These are phyloP conservation scores for Tragelaphus eurycerus DNA, from an alignment of 2,797 vertebrate species.

Conservation along the genomic window DNA sequence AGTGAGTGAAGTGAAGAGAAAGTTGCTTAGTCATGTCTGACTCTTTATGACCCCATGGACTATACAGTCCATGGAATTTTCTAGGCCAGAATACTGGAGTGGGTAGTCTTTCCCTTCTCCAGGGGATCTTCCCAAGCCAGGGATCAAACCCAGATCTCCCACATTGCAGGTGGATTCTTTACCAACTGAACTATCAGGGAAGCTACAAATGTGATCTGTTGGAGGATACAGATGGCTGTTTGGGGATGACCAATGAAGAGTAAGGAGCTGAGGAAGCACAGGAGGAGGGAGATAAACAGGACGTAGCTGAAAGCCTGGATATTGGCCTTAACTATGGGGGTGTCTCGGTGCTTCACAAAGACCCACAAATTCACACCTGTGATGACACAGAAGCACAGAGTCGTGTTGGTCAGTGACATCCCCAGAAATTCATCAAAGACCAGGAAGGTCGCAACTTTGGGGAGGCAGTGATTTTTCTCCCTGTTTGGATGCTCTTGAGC, in stretches of 20 bases:
- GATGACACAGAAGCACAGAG: neutral
- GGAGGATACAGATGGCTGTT: neutral
- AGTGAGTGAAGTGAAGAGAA: neutral
- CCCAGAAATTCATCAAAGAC: neutral
- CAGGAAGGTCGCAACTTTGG: neutral
- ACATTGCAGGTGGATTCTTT: neutral
- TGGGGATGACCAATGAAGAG: neutral
- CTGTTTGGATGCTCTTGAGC: neutral
- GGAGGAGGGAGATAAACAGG: neutral
- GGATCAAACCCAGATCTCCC: neutral
- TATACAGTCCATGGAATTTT: neutral
- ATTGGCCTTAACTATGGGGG: neutral
- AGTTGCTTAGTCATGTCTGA: neutral
- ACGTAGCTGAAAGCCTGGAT: neutral
- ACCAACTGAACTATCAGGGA: neutral
- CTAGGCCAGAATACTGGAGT: neutral
- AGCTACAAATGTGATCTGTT: neutral
- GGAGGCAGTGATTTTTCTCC: neutral
- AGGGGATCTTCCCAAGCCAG: neutral
- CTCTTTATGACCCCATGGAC: neutral
- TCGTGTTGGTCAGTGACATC: neutral
- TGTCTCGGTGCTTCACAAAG: neutral
- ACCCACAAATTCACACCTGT: neutral
- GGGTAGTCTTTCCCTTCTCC: neutral
- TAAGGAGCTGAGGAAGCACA: neutral